Evolutionary conservation across 1,140 invertebrate genomes (phyloP).

Genomic region (Lordiphosa collinella): DNA sequence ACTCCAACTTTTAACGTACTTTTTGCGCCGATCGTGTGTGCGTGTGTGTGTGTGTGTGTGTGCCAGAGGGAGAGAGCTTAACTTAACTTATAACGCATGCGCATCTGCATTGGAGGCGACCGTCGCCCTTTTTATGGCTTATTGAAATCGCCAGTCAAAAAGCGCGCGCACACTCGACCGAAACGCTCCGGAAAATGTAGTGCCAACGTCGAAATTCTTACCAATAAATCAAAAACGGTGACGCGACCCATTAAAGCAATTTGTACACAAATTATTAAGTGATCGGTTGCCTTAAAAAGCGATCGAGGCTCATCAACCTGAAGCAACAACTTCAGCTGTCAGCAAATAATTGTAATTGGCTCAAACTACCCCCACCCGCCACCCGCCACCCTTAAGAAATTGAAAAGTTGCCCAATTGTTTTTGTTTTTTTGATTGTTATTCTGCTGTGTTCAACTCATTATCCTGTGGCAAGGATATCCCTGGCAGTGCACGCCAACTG

Average conservation of each 20-base stretch:
- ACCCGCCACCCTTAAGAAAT: background rate
- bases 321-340: conserved; percentile 1
- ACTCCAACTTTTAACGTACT: conserved; percentile 11
- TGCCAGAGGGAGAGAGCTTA: background rate
- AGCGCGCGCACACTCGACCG: conserved; percentile 53
- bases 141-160: conserved; percentile 63
- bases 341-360: conserved; percentile 45
- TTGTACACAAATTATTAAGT: conserved; percentile 68
- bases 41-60: background rate
- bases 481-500: conserved; percentile 34
- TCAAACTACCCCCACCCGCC: conserved; percentile 21
- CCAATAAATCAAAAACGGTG: conserved; percentile 3
- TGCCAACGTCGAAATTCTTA: conserved; percentile 13
- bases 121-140: conserved; percentile 49
- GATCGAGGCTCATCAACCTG: conserved; percentile 18
- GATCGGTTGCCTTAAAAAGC: conserved; percentile 69
- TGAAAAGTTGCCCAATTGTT: background rate
- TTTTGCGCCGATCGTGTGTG: background rate
- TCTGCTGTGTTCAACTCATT: conserved; percentile 1
- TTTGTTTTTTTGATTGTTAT: background rate
- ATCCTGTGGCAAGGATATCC: conserved; percentile 11
- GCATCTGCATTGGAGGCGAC: conserved; percentile 23
- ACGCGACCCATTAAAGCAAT: conserved; percentile 3
- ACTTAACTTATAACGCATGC: conserved; percentile 24
- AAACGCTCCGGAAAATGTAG: conserved; percentile 39